Conservation (phyloP, 2,797 vertebrate genomes). For the Poeciliopsis gracilis region DNA sequence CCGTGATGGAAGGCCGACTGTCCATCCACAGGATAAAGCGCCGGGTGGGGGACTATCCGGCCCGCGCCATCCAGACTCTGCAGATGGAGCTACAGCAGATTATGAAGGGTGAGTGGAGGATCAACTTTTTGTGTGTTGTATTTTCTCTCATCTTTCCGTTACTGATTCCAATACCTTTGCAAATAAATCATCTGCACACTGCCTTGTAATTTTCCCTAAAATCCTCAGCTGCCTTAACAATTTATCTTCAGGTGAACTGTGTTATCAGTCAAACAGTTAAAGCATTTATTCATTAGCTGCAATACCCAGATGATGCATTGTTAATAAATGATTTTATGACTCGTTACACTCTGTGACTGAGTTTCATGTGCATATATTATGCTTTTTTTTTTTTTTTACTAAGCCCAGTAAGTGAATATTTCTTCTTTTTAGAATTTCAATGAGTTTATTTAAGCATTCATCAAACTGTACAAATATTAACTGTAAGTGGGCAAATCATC, state of each 20-base stretch:
- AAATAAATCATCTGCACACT: slow-evolving; percentile 24
- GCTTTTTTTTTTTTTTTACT: not conserved
- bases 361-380: not conserved
- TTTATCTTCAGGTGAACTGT: slow-evolving; percentile 9
- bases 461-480: not conserved
- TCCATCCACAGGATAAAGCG: slow-evolving; percentile 98
- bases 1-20: slow-evolving; percentile 90
- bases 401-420: not conserved
- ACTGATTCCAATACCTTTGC: not conserved
- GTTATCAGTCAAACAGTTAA: slow-evolving; percentile 33
- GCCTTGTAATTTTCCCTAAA: slow-evolving; percentile 39
- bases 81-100: slow-evolving; percentile 99
- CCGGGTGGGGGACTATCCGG: slow-evolving; percentile 89
- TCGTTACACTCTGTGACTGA: not conserved
- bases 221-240: slow-evolving; percentile 16
- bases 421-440: not conserved
- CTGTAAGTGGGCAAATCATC: not conserved
- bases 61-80: slow-evolving; percentile 94
- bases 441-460: not conserved
- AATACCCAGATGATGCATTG: not conserved
- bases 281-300: slow-evolving; percentile 10
- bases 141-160: not conserved
- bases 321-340: slow-evolving; percentile 1
- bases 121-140: not conserved
- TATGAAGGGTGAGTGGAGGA: slow-evolving; percentile 89